Evolutionary conservation across 2,888 invertebrate species (phyloP), one percentile per base, ranked within the genome.

Genomic region (Liopterus haemorrhoidalis): DNA sequence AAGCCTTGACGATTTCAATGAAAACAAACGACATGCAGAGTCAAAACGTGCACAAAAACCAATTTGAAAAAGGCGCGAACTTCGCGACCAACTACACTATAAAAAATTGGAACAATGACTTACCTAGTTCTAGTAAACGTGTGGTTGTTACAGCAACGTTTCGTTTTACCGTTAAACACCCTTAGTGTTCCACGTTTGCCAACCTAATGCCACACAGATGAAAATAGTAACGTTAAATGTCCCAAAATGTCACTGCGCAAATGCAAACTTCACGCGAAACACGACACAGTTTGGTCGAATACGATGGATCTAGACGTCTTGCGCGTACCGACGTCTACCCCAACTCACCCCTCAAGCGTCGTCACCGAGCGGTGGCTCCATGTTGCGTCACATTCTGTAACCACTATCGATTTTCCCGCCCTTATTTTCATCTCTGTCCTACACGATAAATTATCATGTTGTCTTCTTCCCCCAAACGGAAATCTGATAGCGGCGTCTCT

Each of bases 101-200:
- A n/a, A n/a, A n/a, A n/a, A n/a, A n/a, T n/a, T n/a, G n/a, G n/a
- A n/a, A n/a, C n/a, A n/a, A n/a, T n/a, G n/a, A 45, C 45, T 45
- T 39, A 45, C 45, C 45, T 36, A 45, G 28, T 37, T 8, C 30
- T 37, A 37, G 28, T 44, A 24, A 43, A 36, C 43, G 43, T 43
- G 30, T 43, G 33, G 33, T 27, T 40, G 32, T 33, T 33, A 33
- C 12, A 41, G 20, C 20, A 33, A 41, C 30, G 22, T 30, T 21
- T 51, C 54, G 51, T 59, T 62, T 60, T 57, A 59, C 60, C 62
- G 60, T 58, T 59, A 64, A 66, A 63, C 67, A 65, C 67, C 68
- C 65, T 67, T 57, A 59, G 59, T 65, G 65, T 58, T 63, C 61
- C 67, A 68, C 68, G 67, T 61, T 62, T 61, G 66, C 67, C 67